Evolutionary conservation across 2,888 invertebrate species (phyloP), one percentile per base, ranked within the genome.

Genomic region (Neocrepidodera transversa): DNA sequence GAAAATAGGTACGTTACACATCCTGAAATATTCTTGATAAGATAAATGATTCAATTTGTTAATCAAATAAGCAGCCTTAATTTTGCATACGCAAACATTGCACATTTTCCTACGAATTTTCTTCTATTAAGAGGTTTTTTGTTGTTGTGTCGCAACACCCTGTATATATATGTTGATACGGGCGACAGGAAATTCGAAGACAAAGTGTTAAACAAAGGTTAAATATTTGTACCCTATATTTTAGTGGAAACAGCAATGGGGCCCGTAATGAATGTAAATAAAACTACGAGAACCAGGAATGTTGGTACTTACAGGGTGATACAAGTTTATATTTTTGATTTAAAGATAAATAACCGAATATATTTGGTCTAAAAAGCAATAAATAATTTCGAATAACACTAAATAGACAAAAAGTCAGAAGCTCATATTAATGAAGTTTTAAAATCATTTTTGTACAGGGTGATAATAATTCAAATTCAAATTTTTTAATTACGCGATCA

Each of bases 111-210:
- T 40, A 40, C 40, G 40, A 10, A 10, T 40, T 40, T 40, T 35
- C 14, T 40, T 40, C 16, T 36, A 2, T 35, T 59, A 43, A 60
- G 59, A 13, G 23, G 40, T 38, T 51, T 51, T n/a, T n/a, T n/a
- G n/a, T n/a, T n/a, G n/a, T n/a, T n/a, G n/a, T n/a, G n/a, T n/a
- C n/a, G n/a, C n/a, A n/a, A n/a, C n/a, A n/a, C n/a, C n/a, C n/a
- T n/a, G n/a, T n/a, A 23, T 23, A 5, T 6, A 23, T 5, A 23
- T 23, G 6, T 23, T 23, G 23, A 58, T 45, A 45, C 48, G 58
- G 58, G 74, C 71, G 70, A 71, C 74, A 74, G 74, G 74, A 75
- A 74, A 73, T 70, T 65, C 67, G 66, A 68, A 66, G 68, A 65
- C 64, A 66, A 68, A 68, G 71, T 71, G 71, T 73, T 72, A 73